Evolutionary conservation across 1,140 invertebrate genomes (phyloP), one percentile per base, ranked within the genome.

Genomic region (Cyphomyrmex costatus): DNA sequence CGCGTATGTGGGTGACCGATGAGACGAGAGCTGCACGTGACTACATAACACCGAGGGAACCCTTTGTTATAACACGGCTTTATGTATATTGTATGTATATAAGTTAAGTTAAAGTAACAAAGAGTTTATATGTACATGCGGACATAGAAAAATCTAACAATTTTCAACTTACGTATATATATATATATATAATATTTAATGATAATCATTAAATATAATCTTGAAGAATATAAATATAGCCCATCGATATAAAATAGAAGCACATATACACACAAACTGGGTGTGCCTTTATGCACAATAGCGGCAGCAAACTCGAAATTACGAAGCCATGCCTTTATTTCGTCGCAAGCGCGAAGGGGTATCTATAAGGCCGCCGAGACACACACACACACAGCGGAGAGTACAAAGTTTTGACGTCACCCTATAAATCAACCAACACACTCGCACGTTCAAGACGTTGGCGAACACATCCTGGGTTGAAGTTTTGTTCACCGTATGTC

Each of bases 361-460:
- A 65, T 79, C 77, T 89, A 87, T 91, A 91, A 87, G 82, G 63
- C 83, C 63, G 82, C 7, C 68, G 78, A 90, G 89, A 93, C 90
- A 93, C n/a, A n/a, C n/a, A n/a, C n/a, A n/a, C n/a, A n/a, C n/a
- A n/a, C 83, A 84, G 53, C 78, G 87, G 73, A 89, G 91, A 94
- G 93, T 94, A 91, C 89, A 94, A 95, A 95, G 94, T 95, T 95
- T 95, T 94, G 94, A 95, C 93, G 93, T 84, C 92, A 92, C 87
- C 91, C 90, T 93, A 93, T 95, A 95, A 95, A 95, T 95, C 94
- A 95, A 90, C 83, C 89, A 65, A 56, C 87, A 80, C 84, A 88
- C 88, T 74, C 90, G 89, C 91, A 91, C 91, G 68, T 77, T 89
- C 92, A 88, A 86, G 91, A 92, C 90, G 88, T 80, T 91, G 89